These are phyloP conservation scores for Acyrthosiphon pisum DNA, from an alignment of 1,140 invertebrate genomes.

Conservation along the genomic window DNA sequence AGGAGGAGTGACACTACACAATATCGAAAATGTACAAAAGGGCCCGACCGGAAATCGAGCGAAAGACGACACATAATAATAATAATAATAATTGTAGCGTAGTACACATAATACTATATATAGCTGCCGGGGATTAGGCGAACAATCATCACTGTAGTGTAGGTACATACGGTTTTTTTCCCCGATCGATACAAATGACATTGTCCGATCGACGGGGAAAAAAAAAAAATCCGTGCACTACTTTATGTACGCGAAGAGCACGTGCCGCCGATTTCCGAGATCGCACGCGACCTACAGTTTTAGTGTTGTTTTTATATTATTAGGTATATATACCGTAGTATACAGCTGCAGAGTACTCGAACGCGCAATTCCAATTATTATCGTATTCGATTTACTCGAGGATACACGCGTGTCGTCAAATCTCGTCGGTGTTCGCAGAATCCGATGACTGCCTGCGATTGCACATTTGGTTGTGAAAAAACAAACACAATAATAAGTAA, in stretches of 20 bases:
- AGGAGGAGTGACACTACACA: background rate
- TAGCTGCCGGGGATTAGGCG: constrained; percentile 21
- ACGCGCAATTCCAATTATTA: background rate
- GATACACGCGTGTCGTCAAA: background rate
- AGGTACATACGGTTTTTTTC: background rate
- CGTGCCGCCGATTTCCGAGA: background rate
- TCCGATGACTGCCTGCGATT: background rate
- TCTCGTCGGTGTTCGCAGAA: background rate
- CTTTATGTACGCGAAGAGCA: background rate
- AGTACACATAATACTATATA: background rate
- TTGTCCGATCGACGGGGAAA: background rate
- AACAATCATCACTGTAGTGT: background rate
- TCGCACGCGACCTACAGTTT: constrained; percentile 9
- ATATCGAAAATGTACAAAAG: constrained; percentile 18
- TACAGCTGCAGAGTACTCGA: background rate
- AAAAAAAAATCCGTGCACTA: background rate
- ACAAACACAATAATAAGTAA: background rate
- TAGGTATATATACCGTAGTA: background rate
- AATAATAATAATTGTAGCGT: too few relatives aligned
- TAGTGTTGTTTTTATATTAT: constrained; percentile 20
- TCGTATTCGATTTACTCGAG: background rate
- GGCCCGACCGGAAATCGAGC: background rate
- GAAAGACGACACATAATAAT: background rate
- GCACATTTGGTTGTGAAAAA: background rate
- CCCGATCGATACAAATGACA: background rate